A percentile compares a stretch with the other conserved stretches of the same genome.
Conservation (phyloP, 1,140 invertebrate genomes). For the Orius laevigatus region DNA sequence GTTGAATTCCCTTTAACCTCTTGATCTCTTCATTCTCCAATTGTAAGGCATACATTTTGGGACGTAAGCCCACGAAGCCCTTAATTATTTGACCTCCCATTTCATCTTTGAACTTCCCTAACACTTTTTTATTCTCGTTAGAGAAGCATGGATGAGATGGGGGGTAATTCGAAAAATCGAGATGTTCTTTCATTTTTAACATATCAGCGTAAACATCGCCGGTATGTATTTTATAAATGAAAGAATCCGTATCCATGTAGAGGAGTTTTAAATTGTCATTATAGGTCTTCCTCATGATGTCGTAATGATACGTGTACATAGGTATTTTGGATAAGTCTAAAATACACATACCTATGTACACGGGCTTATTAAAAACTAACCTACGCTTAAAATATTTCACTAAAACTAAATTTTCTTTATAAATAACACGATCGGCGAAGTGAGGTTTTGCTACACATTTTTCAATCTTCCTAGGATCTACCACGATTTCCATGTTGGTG, state of each 20-base stretch:
- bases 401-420: conserved; percentile 13
- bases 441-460: conserved; percentile 12
- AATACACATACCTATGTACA: conserved; percentile 14
- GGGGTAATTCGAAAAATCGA: conserved; percentile 20
- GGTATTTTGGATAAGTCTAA: conserved; percentile 17
- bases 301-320: conserved; percentile 19
- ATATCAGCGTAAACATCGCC: conserved; percentile 17
- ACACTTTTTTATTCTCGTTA: conserved; percentile 27
- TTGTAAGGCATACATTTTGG: conserved; percentile 29
- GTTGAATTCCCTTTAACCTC: conserved; percentile 22
- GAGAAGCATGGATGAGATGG: conserved; percentile 13
- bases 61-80: conserved; percentile 27
- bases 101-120: conserved; percentile 35
- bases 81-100: conserved; percentile 24
- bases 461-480: conserved; percentile 1
- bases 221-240: conserved; percentile 24
- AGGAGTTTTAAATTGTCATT: conserved; percentile 16
- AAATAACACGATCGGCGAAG: conserved; percentile 10
- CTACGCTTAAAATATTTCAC: conserved; percentile 5
- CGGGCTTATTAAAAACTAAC: conserved; percentile 13
- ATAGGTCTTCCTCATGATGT: conserved; percentile 9
- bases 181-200: background rate
- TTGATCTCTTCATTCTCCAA: conserved; percentile 17
- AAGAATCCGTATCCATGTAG: conserved; percentile 28
- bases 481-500: conserved; percentile 24